Evolutionary conservation across 92 coral and sea anemone genomes (phyloP).

Genomic region (Bergia sp.): DNA sequence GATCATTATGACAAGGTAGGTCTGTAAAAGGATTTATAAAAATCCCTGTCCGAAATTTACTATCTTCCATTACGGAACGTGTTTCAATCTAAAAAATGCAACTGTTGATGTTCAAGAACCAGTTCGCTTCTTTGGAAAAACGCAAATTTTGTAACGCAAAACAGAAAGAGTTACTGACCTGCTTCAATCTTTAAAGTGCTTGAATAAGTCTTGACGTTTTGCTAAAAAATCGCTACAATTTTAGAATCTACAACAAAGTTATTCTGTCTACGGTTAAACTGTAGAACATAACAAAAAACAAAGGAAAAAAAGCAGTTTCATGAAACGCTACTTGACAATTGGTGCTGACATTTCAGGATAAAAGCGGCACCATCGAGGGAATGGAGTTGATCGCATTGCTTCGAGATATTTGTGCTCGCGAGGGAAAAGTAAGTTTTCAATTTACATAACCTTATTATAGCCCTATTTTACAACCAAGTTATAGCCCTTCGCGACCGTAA

Average conservation of each 20-base stretch:
- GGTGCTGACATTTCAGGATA: slow-evolving; percentile 35
- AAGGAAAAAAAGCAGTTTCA: not conserved
- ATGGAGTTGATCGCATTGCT: slow-evolving; percentile 53
- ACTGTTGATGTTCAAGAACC: too few species aligned
- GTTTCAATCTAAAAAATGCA: too few species aligned
- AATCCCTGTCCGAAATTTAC: not conserved
- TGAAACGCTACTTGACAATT: not conserved
- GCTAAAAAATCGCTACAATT: not conserved
- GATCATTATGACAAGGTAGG: slow-evolving; percentile 59
- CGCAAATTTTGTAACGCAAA: not conserved
- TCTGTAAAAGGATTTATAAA: not conserved
- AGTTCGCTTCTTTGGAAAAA: not conserved
- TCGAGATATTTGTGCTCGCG: slow-evolving; percentile 54
- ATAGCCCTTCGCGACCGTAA: not conserved
- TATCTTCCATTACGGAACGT: too few species aligned
- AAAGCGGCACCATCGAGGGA: slow-evolving; percentile 55
- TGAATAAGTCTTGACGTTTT: not conserved
- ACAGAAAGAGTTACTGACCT: not conserved
- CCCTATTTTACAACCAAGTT: not conserved
- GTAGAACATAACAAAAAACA: not conserved
- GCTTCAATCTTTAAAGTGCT: not conserved
- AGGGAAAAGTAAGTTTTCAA: slow-evolving; percentile 43
- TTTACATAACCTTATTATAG: not conserved
- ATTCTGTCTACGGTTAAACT: not conserved
- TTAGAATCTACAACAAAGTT: not conserved